Evolutionary conservation across 2,888 invertebrate genomes (phyloP).

Genomic region (Ecdyonurus torrentis): DNA sequence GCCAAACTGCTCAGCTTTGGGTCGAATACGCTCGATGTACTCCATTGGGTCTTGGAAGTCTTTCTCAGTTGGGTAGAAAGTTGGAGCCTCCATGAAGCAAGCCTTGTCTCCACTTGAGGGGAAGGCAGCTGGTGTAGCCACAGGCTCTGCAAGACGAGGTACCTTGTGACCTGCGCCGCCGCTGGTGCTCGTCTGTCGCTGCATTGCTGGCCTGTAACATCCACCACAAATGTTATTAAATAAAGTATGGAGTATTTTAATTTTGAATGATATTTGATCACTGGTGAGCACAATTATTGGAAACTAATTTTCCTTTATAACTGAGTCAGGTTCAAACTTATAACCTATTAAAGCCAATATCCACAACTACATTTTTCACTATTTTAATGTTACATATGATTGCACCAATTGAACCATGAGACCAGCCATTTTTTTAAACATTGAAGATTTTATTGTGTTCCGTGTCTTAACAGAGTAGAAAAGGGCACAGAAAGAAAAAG

Average conservation of each 20-base stretch:
- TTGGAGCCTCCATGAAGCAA: conserved; percentile 53
- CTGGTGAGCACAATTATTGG: not conserved
- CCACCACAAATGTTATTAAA: no score
- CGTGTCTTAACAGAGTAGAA: no score
- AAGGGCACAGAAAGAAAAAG: no score
- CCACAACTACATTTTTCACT: no score
- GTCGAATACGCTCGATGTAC: conserved; percentile 64
- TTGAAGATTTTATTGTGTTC: no score
- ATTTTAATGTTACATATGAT: no score
- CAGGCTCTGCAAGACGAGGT: not conserved
- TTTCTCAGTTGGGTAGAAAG: conserved; percentile 61
- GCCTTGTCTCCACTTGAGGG: conserved; percentile 22
- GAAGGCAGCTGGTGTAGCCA: conserved; percentile 8
- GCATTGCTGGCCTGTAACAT: not conserved
- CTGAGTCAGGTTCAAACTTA: not conserved
- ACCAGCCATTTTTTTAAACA: no score
- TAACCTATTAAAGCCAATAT: no score
- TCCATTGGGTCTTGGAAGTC: conserved; percentile 77
- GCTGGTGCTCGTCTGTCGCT: not conserved
- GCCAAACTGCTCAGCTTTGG: conserved; percentile 61
- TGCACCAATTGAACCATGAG: no score
- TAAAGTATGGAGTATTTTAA: no score
- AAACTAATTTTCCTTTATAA: not conserved
- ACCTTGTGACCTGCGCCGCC: not conserved
- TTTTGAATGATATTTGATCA: no score